Evolutionary conservation across 2,888 invertebrate species (phyloP).

Genomic region (Mesorhabditis sp.): DNA sequence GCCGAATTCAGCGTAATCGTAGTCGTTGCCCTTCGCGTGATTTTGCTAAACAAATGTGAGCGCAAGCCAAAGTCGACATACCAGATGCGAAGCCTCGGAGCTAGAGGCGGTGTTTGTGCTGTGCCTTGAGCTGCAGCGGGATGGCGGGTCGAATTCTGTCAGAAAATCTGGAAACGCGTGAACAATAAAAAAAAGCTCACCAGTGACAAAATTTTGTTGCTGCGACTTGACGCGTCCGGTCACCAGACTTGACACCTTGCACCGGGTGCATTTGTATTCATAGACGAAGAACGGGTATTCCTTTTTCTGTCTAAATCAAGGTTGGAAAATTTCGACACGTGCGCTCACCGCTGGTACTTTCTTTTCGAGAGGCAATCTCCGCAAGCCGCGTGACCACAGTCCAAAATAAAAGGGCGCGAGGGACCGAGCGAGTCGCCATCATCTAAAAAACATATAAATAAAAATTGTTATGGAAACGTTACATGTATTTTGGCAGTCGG

Average conservation of each 20-base stretch:
- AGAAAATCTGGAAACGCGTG: not conserved
- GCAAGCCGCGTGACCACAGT: constrained; percentile 1
- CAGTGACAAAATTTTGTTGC: not conserved
- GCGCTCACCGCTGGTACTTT: not conserved
- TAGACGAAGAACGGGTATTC: not conserved
- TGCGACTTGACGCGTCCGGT: not conserved
- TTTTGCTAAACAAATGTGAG: no score
- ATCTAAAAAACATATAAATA: constrained; percentile 1
- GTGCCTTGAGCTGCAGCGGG: no score
- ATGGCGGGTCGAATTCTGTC: not conserved
- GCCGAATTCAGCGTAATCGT: no score
- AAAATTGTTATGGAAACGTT: not conserved
- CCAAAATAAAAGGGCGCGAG: not conserved
- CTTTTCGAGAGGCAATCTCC: not conserved
- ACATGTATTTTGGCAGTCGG: not conserved
- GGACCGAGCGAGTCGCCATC: not conserved
- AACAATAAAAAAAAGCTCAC: not conserved
- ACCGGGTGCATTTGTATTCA: constrained; percentile 1
- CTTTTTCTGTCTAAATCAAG: not conserved
- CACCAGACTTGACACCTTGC: not conserved
- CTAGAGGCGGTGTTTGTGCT: no score
- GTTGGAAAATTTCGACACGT: not conserved
- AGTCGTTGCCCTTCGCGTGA: no score
- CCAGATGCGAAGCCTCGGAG: no score
- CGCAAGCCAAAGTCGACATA: no score